These are phyloP conservation scores for Brachypterus glaber DNA, from an alignment of 2,888 invertebrate species.

Conservation along the genomic window DNA sequence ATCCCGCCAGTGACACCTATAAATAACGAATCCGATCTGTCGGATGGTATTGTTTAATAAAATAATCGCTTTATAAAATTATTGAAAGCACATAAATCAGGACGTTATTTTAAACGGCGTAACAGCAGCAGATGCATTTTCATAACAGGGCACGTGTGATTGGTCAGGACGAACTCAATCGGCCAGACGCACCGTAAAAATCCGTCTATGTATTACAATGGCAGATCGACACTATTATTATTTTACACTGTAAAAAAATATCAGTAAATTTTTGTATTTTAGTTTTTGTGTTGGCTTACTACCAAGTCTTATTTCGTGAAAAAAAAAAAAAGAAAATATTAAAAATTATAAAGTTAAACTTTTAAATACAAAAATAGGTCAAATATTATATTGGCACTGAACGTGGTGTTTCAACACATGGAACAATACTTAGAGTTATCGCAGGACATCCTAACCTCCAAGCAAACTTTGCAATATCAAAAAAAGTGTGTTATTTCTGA, in stretches of 20 bases:
- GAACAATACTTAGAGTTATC: too few species aligned
- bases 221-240: slow-evolving; percentile 34
- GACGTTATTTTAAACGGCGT: slow-evolving; percentile 31
- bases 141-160: slow-evolving; percentile 34
- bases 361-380: too few species aligned
- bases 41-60: slow-evolving; percentile 34
- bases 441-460: background rate
- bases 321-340: too few species aligned
- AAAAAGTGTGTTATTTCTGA: too few species aligned
- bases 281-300: too few species aligned
- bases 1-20: slow-evolving; percentile 21
- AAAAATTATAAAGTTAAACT: too few species aligned
- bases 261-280: slow-evolving; percentile 35
- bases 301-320: too few species aligned
- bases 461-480: background rate
- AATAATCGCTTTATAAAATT: slow-evolving; percentile 38
- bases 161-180: slow-evolving; percentile 36
- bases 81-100: slow-evolving; percentile 38
- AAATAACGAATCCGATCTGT: slow-evolving; percentile 26
- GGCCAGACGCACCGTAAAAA: slow-evolving; percentile 36
- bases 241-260: too few species aligned
- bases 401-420: too few species aligned
- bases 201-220: slow-evolving; percentile 37
- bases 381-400: too few species aligned
- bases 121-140: slow-evolving; percentile 37